These are phyloP conservation scores for Acrobasis repandana DNA, from an alignment of 2,888 invertebrate genomes.

Conservation along the genomic window DNA sequence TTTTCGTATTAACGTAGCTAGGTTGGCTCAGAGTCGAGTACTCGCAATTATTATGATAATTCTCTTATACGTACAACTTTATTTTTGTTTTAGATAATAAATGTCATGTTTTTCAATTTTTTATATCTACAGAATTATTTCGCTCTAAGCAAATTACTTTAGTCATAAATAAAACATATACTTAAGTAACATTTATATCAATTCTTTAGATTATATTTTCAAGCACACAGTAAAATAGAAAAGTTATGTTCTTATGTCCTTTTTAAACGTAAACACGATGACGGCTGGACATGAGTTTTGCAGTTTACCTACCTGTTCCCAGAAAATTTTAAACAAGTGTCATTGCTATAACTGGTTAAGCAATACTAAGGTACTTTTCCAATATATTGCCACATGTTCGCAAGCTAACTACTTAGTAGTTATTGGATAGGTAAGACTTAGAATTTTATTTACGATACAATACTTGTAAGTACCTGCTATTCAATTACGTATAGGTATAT, in stretches of 20 bases:
- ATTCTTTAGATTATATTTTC: background rate
- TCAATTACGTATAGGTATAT: background rate
- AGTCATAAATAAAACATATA: background rate
- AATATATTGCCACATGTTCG: too few relatives aligned
- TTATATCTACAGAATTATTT: background rate
- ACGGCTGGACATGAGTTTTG: background rate
- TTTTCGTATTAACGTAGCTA: background rate
- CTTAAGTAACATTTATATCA: background rate
- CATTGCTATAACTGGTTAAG: background rate
- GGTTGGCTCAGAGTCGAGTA: background rate
- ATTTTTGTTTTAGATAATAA: background rate
- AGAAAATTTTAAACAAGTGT: slow-evolving; percentile 1
- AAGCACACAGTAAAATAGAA: background rate
- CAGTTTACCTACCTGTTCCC: background rate
- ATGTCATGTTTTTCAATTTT: background rate
- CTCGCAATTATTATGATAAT: slow-evolving; percentile 4
- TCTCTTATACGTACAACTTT: background rate
- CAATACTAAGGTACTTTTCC: too few relatives aligned
- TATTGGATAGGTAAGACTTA: too few relatives aligned
- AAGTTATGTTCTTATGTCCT: background rate
- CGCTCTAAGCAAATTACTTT: background rate
- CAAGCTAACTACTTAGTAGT: too few relatives aligned
- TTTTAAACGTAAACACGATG: background rate
- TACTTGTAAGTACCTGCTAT: too few relatives aligned
- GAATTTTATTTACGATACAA: too few relatives aligned